Evolutionary conservation across 2,888 invertebrate species (phyloP).

Genomic region (Pseudococcus jackbeardsleyi): DNA sequence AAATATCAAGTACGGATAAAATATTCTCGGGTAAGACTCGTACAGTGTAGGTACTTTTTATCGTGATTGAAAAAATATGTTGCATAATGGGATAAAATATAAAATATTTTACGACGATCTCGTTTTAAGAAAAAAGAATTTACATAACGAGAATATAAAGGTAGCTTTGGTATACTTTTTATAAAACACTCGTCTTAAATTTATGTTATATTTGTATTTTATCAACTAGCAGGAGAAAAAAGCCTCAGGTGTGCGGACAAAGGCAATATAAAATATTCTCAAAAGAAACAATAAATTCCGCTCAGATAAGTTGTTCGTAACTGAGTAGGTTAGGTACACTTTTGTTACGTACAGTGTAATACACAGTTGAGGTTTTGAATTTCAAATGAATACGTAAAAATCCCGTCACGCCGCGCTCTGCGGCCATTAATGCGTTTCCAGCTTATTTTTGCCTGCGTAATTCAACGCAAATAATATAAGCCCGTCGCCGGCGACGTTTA

Average conservation of each 20-base stretch:
- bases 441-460: not conserved
- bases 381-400: slow-evolving; percentile 12
- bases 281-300: slow-evolving; percentile 50
- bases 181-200: slow-evolving; percentile 48
- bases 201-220: slow-evolving; percentile 50
- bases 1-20: slow-evolving; percentile 47
- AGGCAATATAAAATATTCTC: slow-evolving; percentile 5
- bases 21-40: slow-evolving; percentile 2
- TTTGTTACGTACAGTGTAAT: slow-evolving; percentile 39
- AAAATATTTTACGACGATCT: slow-evolving; percentile 43
- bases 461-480: slow-evolving; percentile 14
- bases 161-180: slow-evolving; percentile 34
- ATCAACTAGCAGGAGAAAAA: slow-evolving; percentile 43
- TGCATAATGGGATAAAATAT: slow-evolving; percentile 49
- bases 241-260: slow-evolving; percentile 47
- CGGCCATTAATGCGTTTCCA: slow-evolving; percentile 21
- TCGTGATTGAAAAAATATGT: slow-evolving; percentile 50
- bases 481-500: slow-evolving; percentile 8
- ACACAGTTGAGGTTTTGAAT: slow-evolving; percentile 4
- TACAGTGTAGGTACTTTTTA: slow-evolving; percentile 13
- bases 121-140: slow-evolving; percentile 44
- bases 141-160: slow-evolving; percentile 50
- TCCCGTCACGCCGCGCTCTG: not conserved
- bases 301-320: slow-evolving; percentile 37
- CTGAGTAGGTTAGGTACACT: slow-evolving; percentile 12